phyloP scores from a whole-genome alignment of 2,113 vertebrate genomes.

The Girardinichthys multiradiatus region DNA sequence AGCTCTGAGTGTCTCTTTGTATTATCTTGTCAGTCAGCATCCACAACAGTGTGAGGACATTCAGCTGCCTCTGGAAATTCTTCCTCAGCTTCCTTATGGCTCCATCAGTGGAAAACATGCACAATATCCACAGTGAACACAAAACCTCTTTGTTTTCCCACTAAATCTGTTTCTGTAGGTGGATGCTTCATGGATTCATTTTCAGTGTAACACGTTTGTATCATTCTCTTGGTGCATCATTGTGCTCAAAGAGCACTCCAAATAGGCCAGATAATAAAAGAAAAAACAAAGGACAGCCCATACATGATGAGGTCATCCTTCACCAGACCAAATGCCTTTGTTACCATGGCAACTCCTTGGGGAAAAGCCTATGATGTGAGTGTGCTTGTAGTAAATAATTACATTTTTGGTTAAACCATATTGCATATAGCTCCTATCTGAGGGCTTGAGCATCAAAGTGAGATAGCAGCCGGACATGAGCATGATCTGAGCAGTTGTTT shows the following conservation, averaged over 20 bases:
- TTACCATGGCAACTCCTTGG: conserved; percentile 47
- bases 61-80: conserved; percentile 57
- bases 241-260: neutral
- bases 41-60: conserved; percentile 32
- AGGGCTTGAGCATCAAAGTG: neutral
- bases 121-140: conserved; percentile 16
- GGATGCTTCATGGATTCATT: neutral
- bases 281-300: conserved; percentile 29
- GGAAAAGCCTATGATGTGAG: conserved; percentile 11
- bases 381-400: conserved; percentile 7
- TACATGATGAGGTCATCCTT: conserved; percentile 42
- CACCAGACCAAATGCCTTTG: conserved; percentile 44
- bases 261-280: conserved; percentile 33
- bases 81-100: conserved; percentile 29
- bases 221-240: neutral
- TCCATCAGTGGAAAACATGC: conserved; percentile 45
- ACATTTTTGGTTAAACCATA: neutral
- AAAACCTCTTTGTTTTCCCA: conserved; percentile 1
- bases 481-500: conserved; percentile 6
- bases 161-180: neutral
- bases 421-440: neutral
- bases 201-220: no score
- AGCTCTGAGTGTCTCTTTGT: conserved; percentile 44
- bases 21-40: conserved; percentile 30
- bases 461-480: neutral